These are phyloP conservation scores for Phania funesta DNA, from an alignment of 2,888 invertebrate genomes.

Conservation along the genomic window DNA sequence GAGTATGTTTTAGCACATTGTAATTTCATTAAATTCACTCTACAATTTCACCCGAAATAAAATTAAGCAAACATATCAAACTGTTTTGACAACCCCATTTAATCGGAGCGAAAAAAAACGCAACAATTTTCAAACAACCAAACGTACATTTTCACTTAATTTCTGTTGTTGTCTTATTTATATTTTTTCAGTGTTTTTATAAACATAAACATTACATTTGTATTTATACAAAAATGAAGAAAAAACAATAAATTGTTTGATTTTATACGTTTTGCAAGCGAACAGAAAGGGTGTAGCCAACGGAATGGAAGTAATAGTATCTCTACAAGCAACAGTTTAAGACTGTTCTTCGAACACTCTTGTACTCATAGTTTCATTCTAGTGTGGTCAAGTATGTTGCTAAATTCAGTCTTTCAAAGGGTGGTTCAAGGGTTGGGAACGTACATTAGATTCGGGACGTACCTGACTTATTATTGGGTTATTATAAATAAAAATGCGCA, in stretches of 20 bases:
- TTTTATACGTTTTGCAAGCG: conserved; percentile 17
- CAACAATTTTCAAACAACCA: conserved; percentile 46
- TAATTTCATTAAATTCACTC: conserved; percentile 65
- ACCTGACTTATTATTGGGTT: no score
- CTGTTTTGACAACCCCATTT: conserved; percentile 66
- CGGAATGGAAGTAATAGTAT: neutral
- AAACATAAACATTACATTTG: conserved; percentile 48
- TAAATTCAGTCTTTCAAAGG: no score
- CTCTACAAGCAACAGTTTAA: no score
- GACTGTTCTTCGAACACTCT: no score
- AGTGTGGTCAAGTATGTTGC: no score
- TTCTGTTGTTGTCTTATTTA: conserved; percentile 30
- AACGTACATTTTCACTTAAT: conserved; percentile 48
- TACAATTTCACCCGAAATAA: conserved; percentile 57
- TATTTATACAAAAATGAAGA: conserved; percentile 19
- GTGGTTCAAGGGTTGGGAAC: no score
- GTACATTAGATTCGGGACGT: no score
- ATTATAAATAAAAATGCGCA: no score
- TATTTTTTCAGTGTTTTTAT: conserved; percentile 30
- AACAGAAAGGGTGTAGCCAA: conserved; percentile 9
- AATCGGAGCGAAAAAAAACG: neutral
- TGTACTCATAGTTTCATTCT: no score
- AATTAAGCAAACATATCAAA: conserved; percentile 60
- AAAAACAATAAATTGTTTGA: conserved; percentile 38
- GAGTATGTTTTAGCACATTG: conserved; percentile 50